Evolutionary conservation across 1,140 invertebrate genomes (phyloP).

Genomic region (Andricus grossulariae): DNA sequence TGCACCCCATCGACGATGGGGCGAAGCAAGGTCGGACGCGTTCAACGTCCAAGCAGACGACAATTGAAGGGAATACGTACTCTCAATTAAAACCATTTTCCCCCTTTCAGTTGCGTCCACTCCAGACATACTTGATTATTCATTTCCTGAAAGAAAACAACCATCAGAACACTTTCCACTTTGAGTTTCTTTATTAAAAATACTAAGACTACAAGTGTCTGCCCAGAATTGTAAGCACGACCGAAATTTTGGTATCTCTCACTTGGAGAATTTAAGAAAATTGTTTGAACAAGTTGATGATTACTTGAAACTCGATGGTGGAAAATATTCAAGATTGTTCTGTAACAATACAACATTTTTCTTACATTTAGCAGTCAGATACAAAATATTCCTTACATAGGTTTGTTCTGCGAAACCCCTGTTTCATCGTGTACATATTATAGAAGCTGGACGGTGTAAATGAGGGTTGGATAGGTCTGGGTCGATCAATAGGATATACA

Average conservation of each 20-base stretch:
- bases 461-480: constrained; percentile 27
- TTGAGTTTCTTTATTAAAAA: too few species aligned
- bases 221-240: too few species aligned
- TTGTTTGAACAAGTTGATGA: too few species aligned
- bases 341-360: too few species aligned
- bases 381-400: too few species aligned
- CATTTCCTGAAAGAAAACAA: not conserved
- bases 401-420: not conserved
- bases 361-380: too few species aligned
- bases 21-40: not conserved
- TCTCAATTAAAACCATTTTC: not conserved
- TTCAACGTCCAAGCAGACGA: not conserved
- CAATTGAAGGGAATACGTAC: not conserved
- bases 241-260: too few species aligned
- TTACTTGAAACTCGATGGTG: too few species aligned
- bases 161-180: too few species aligned
- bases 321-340: too few species aligned
- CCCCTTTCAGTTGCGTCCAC: not conserved
- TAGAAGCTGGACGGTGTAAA: not conserved
- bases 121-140: not conserved
- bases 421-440: not conserved
- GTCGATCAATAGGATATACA: not conserved
- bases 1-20: constrained; percentile 1
- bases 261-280: too few species aligned
- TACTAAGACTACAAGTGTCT: too few species aligned